Conservation (phyloP, 2,888 invertebrate species). For the Margaritifera margaritifera region DNA sequence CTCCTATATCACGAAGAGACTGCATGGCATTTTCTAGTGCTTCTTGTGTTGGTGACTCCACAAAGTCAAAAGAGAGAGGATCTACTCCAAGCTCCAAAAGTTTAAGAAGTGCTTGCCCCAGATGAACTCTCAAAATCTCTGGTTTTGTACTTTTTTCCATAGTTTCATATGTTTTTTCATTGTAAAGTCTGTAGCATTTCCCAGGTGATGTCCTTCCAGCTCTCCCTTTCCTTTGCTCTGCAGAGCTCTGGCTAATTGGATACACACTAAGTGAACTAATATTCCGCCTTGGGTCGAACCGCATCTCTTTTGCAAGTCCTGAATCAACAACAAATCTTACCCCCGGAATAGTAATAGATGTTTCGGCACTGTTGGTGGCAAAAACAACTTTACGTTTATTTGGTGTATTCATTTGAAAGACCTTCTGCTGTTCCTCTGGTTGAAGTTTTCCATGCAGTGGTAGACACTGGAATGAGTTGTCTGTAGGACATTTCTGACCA, state of each 20-base stretch:
- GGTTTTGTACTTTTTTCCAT: constrained; percentile 64
- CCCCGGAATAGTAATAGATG: constrained; percentile 72
- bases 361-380: constrained; percentile 73
- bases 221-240: constrained; percentile 72
- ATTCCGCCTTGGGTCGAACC: constrained; percentile 65
- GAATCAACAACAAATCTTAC: constrained; percentile 72
- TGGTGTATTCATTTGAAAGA: constrained; percentile 54
- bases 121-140: constrained; percentile 68
- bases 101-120: constrained; percentile 64
- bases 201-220: constrained; percentile 72
- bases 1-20: constrained; percentile 58
- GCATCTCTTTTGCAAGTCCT: constrained; percentile 70
- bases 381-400: constrained; percentile 70
- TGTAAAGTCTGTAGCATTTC: constrained; percentile 70
- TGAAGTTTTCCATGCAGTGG: constrained; percentile 66
- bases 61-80: constrained; percentile 66
- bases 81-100: constrained; percentile 66
- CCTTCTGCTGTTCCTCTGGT: constrained; percentile 64
- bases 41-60: constrained; percentile 60
- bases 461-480: constrained; percentile 46
- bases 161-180: constrained; percentile 56
- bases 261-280: constrained; percentile 59
- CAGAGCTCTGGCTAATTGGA: constrained; percentile 67
- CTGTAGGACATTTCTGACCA: constrained; percentile 10
- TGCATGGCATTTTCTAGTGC: constrained; percentile 56